Evolutionary conservation across 1,140 invertebrate species (phyloP).

Genomic region (Caerostris extrusa): DNA sequence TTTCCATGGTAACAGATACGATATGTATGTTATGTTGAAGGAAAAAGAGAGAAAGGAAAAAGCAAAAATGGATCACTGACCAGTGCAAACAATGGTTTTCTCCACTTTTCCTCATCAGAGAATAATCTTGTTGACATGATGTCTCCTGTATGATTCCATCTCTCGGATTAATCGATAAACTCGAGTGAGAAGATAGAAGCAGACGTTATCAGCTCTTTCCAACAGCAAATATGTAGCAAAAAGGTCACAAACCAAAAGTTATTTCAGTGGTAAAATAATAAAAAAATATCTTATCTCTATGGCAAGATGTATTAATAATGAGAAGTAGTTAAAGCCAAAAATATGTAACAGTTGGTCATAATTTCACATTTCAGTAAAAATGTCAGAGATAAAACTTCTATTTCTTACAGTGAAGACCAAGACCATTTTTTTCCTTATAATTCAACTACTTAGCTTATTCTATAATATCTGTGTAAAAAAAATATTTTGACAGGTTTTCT

Average conservation of each 20-base stretch:
- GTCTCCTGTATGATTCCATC: not conserved
- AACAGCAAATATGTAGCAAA: not conserved
- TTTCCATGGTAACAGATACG: not conserved
- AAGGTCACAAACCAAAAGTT: not conserved
- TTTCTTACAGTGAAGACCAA: too few species aligned
- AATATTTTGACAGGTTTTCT: too few species aligned
- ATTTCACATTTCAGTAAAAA: too few species aligned
- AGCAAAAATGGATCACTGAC: constrained; percentile 26
- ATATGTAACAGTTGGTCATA: too few species aligned
- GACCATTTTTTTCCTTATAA: too few species aligned
- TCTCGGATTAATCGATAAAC: not conserved
- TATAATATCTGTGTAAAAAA: too few species aligned
- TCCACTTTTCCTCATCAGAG: constrained; percentile 19
- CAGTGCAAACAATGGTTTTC: constrained; percentile 50
- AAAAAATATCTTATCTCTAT: too few species aligned
- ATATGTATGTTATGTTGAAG: not conserved
- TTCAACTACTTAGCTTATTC: too few species aligned
- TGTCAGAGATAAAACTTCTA: too few species aligned
- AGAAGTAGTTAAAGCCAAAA: too few species aligned
- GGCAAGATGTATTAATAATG: too few species aligned
- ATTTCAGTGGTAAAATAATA: too few species aligned
- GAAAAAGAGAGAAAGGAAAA: not conserved
- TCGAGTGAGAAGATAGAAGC: not conserved
- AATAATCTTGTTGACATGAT: constrained; percentile 38
- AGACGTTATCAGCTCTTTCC: not conserved